phyloP scores from a whole-genome alignment of 2,797 vertebrate species.

The Taeniopygia guttata region DNA sequence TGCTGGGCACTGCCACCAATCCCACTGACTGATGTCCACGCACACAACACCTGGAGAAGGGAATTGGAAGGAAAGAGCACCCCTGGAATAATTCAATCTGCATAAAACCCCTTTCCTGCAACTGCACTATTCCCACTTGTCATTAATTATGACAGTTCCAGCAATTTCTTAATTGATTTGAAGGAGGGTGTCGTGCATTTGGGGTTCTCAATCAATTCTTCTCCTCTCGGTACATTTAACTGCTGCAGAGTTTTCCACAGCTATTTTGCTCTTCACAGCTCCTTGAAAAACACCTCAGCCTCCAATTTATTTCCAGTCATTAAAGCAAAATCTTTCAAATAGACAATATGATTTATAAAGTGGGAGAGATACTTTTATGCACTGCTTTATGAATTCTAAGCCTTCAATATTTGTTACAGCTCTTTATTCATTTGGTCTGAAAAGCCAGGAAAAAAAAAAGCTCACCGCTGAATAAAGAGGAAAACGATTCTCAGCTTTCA shows the following conservation, averaged over 20 bases:
- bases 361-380: background rate
- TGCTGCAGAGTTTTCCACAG: background rate
- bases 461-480: background rate
- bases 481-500: conserved; percentile 15
- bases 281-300: conserved; percentile 29
- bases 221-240: background rate
- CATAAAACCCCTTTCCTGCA: background rate
- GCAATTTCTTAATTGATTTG: background rate
- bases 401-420: conserved; percentile 24
- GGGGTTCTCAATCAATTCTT: conserved; percentile 5
- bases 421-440: conserved; percentile 14
- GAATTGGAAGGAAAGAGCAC: background rate
- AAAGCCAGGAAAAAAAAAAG: background rate
- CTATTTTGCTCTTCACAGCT: background rate
- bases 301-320: conserved; percentile 36
- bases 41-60: background rate
- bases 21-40: background rate
- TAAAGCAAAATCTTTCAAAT: conserved; percentile 5
- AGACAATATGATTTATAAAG: conserved; percentile 25
- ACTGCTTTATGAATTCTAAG: conserved; percentile 11
- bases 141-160: conserved; percentile 3
- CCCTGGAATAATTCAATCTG: background rate
- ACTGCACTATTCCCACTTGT: background rate
- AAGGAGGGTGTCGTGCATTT: background rate
- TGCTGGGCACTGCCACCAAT: background rate